Base-by-base conservation (phyloP, 2,888 invertebrate genomes). In the Hoplodrina ambigua region DNA sequence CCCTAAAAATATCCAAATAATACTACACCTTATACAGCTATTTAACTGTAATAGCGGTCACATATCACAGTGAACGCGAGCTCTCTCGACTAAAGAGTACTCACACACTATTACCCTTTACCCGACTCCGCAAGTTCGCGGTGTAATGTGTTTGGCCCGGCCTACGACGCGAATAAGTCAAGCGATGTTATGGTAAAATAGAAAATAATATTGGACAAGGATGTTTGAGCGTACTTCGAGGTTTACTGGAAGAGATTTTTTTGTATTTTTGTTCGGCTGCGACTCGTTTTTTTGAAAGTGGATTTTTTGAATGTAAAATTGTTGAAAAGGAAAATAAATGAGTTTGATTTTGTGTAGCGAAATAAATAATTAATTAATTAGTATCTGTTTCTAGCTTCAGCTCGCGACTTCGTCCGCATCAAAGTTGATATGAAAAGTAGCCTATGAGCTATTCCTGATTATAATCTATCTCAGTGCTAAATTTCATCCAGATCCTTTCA, bases 161-260 rank as follows among this genome's bases (percentile, higher is more conserved):
- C 72, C 58, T 70, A 72, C 58, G 76, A 64, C 74, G 70, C 56
- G 80, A 82, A 84, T 80, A 84, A 84, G 80, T 80, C 80, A 70
- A 78, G 76, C 78, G 75, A 68, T 75, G 78, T 73, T 82, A 72
- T 84, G 82, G 79, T 85, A 85, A 85, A 85, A 81, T 70, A 82
- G 80, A 83, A 85, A 85, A 85, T 84, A 82, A 85, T 80, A 82
- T 78, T 62, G 25, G 4, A 67, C 81, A 10, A 0, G 30, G 80
- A 80, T 81, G 7, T 70, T 20, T 33, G 37, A 58, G 57, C 25
- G 54, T 19, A 30, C 13, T 6, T 20, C 4, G 46, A 7, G 4
- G 11, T 57, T 15, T 15, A 54, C 75, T 70, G 19, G 79, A 75
- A 58, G 13, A 0, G 17, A 4, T n/a, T 25, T 20, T 25, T 1